These are phyloP conservation scores for Scaptodrosophila latifasciaeformis DNA, from an alignment of 2,888 invertebrate species.

Conservation along the genomic window DNA sequence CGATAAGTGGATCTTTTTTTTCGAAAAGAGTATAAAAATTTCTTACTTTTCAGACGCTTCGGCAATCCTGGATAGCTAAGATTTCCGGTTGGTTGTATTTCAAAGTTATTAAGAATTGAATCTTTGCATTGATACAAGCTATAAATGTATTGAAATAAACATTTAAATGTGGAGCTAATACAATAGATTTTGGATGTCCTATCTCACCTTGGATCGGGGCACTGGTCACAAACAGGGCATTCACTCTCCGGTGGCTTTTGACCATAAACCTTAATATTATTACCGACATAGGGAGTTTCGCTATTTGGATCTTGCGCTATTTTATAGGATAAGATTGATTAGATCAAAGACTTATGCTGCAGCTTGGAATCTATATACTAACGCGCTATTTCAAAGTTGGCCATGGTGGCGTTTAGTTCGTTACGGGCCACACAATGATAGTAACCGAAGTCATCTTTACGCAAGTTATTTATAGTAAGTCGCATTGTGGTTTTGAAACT, in stretches of 20 bases:
- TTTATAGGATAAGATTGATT: no score
- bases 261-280: constrained; percentile 77
- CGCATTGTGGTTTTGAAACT: constrained; percentile 84
- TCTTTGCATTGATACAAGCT: constrained; percentile 78
- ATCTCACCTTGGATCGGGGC: constrained; percentile 77
- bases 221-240: constrained; percentile 80
- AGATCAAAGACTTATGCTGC: no score
- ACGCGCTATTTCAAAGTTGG: constrained; percentile 83
- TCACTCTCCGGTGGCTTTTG: constrained; percentile 79
- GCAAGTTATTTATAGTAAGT: constrained; percentile 83
- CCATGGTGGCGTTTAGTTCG: constrained; percentile 86
- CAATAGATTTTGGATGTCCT: constrained; percentile 30
- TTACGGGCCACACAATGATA: constrained; percentile 92
- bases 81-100: constrained; percentile 79
- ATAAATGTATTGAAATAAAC: no score
- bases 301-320: constrained; percentile 77
- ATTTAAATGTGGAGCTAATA: no score
- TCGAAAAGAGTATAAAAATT: neutral
- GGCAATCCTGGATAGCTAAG: constrained; percentile 78
- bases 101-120: constrained; percentile 78
- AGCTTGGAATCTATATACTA: no score
- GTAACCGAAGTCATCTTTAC: constrained; percentile 81
- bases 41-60: constrained; percentile 72
- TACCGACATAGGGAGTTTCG: constrained; percentile 76
- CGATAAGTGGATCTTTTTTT: no score